Percentiles rank a stretch among this genome's conserved stretches.
These are phyloP conservation scores for Megaleporinus macrocephalus DNA, from an alignment of 2,113 vertebrate genomes.

Conservation along the genomic window DNA sequence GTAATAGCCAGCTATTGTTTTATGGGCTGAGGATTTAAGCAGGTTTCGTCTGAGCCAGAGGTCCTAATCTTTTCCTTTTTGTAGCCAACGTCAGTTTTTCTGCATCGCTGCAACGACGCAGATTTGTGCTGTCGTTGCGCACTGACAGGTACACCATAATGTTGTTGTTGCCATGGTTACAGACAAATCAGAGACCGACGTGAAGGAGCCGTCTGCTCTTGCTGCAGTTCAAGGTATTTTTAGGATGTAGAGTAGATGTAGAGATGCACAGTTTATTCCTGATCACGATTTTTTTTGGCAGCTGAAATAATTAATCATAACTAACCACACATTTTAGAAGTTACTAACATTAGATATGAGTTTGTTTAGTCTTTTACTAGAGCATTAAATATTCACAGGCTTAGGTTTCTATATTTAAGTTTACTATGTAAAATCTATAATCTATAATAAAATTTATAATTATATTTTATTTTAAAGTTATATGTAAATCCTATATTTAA, in stretches of 20 bases:
- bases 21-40: neutral
- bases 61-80: conserved; percentile 33
- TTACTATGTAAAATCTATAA: no score
- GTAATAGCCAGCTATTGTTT: neutral
- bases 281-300: neutral
- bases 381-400: no score
- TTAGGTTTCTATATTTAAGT: no score
- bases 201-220: conserved; percentile 11
- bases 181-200: conserved; percentile 14
- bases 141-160: conserved; percentile 15
- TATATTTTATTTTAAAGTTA: no score
- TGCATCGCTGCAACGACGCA: conserved; percentile 2
- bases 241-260: neutral
- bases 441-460: no score
- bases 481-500: no score
- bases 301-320: neutral
- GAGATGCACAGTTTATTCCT: neutral
- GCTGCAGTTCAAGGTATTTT: conserved; percentile 22
- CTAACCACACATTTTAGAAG: no score
- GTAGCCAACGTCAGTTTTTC: neutral
- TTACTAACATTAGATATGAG: neutral
- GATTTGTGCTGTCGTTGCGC: neutral
- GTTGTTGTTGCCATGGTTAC: conserved; percentile 39
- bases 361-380: neutral
- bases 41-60: neutral